Conservation (phyloP, 2,113 vertebrate species). For the Mola mola region DNA sequence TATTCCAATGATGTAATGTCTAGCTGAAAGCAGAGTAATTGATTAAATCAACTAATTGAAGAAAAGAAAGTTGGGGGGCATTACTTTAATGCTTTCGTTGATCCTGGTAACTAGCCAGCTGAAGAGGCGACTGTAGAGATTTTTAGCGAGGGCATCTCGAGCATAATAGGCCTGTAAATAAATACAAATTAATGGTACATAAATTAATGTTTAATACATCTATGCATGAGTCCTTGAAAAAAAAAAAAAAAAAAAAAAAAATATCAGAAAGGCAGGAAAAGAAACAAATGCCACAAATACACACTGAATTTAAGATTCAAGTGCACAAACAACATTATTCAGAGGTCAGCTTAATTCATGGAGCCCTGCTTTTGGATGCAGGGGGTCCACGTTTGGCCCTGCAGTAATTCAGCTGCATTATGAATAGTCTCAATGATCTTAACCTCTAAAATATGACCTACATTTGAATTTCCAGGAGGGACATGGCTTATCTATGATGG, state of each 20-base stretch:
- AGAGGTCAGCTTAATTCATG: slow-evolving; percentile 2
- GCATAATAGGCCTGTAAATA: slow-evolving; percentile 93
- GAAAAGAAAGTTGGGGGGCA: not conserved
- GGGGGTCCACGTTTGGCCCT: not conserved
- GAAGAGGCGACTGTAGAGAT: slow-evolving; percentile 96
- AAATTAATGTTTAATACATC: not conserved
- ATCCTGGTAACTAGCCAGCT: slow-evolving; percentile 96
- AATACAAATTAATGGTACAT: slow-evolving; percentile 8
- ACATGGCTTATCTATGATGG: slow-evolving; percentile 67
- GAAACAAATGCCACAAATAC: not conserved
- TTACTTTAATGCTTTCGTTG: slow-evolving; percentile 98
- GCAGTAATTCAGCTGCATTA: not conserved
- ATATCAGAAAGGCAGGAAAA: not conserved
- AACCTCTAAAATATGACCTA: slow-evolving; percentile 66
- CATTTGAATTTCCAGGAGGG: slow-evolving; percentile 59
- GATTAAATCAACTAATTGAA: not conserved
- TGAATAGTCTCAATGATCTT: slow-evolving; percentile 35
- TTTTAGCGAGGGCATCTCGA: slow-evolving; percentile 97
- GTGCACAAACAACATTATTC: not conserved
- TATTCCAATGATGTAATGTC: not conserved
- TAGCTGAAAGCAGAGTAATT: not conserved
- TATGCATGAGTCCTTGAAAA: not conserved
- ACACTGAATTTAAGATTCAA: not conserved
- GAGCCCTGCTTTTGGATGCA: slow-evolving; percentile 2
- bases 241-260: not conserved